These are phyloP conservation scores for Pteronura brasiliensis DNA, from an alignment of 2,113 vertebrate genomes.

Conservation along the genomic window DNA sequence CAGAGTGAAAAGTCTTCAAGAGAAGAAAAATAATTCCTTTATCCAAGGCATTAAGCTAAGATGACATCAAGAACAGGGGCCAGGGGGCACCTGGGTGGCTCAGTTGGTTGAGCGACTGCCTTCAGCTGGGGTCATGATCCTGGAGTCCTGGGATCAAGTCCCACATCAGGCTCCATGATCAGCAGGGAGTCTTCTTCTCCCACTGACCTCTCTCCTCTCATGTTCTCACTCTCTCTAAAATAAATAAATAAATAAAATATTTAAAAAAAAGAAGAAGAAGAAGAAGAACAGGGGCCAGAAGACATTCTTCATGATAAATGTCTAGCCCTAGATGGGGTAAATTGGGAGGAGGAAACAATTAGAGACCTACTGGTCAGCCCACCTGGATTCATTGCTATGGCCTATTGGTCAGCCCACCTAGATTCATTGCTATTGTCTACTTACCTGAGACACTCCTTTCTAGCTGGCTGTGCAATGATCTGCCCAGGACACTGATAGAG, in stretches of 20 bases:
- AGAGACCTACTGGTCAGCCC: neutral
- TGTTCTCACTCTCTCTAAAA: no score
- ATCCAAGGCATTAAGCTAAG: neutral
- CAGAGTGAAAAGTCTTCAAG: neutral
- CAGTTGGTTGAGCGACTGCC: no score
- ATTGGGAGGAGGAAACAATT: neutral
- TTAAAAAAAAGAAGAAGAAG: no score
- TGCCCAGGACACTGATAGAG: neutral
- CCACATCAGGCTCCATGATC: no score
- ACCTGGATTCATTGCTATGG: no score
- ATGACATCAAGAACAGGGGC: neutral
- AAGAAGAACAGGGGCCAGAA: neutral
- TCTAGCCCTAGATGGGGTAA: neutral
- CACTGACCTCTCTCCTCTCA: no score
- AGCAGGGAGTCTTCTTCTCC: no score
- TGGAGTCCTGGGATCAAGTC: no score
- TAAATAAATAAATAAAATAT: no score
- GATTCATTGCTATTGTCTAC: neutral
- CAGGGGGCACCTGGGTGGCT: neutral
- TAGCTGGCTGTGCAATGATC: neutral
- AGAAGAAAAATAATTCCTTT: neutral
- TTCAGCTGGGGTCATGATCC: no score
- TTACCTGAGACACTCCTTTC: neutral
- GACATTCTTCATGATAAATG: neutral
- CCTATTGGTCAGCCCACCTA: neutral